These are phyloP conservation scores for Branchipolynoe longqiensis DNA, from an alignment of 2,888 invertebrate species.

Conservation along the genomic window DNA sequence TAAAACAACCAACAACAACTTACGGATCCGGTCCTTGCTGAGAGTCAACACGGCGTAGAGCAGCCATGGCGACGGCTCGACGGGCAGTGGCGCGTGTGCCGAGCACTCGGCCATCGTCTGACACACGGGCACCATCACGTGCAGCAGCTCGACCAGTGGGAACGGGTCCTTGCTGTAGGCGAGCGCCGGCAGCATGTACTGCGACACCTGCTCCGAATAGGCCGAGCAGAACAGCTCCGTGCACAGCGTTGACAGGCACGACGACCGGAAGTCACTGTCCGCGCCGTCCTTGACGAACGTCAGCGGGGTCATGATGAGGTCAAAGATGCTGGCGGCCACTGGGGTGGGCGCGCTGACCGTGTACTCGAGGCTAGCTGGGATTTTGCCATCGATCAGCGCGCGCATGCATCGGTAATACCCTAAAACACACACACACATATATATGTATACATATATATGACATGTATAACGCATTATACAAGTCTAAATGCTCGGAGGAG, in stretches of 20 bases:
- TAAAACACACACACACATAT: constrained; percentile 75
- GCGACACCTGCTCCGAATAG: constrained; percentile 78
- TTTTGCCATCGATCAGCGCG: constrained; percentile 86
- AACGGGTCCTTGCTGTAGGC: constrained; percentile 77
- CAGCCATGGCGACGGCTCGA: constrained; percentile 86
- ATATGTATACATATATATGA: no score
- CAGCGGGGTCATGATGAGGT: constrained; percentile 90
- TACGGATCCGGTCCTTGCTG: constrained; percentile 87
- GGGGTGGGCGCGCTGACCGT: constrained; percentile 88
- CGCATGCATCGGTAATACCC: constrained; percentile 90
- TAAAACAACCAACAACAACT: no score
- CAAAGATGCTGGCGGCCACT: constrained; percentile 87
- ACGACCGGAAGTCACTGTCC: not conserved
- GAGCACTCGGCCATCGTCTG: not conserved
- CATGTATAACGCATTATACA: no score
- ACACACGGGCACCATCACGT: constrained; percentile 70
- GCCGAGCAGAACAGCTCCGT: constrained; percentile 76
- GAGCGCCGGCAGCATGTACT: constrained; percentile 80
- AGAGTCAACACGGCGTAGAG: constrained; percentile 87
- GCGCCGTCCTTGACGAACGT: constrained; percentile 73
- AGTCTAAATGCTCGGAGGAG: no score
- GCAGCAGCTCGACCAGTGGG: constrained; percentile 78
- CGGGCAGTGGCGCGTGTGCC: constrained; percentile 71
- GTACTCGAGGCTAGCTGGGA: constrained; percentile 87
- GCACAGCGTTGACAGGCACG: constrained; percentile 67